Evolutionary conservation across 1,140 invertebrate species (phyloP).

Genomic region (Rhyacophila brunnea): DNA sequence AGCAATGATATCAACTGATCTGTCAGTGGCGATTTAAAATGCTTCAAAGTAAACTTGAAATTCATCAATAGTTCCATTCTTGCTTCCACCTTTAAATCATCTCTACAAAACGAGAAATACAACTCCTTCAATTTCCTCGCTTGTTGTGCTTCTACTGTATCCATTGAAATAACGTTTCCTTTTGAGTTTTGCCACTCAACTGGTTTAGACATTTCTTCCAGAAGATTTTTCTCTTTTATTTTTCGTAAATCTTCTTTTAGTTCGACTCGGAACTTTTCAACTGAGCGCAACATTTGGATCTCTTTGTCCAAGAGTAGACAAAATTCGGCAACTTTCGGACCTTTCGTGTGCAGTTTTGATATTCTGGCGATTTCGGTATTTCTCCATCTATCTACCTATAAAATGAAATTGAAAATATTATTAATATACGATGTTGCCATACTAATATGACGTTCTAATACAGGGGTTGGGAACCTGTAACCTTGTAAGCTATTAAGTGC

Average conservation of each 20-base stretch:
- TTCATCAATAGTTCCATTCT: conserved; percentile 58
- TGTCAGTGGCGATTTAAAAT: conserved; percentile 55
- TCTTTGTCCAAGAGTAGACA: conserved; percentile 62
- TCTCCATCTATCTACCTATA: conserved; percentile 63
- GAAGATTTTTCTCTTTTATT: conserved; percentile 57
- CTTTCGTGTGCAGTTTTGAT: conserved; percentile 56
- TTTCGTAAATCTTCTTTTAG: conserved; percentile 55
- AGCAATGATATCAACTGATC: conserved; percentile 58
- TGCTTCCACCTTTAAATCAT: conserved; percentile 50
- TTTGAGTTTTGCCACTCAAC: conserved; percentile 61
- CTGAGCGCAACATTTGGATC: conserved; percentile 60
- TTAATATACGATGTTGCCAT: too few relatives aligned
- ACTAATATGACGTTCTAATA: too few relatives aligned
- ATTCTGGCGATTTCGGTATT: conserved; percentile 58
- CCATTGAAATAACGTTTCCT: conserved; percentile 59
- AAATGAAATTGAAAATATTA: conserved; percentile 19
- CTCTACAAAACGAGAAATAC: conserved; percentile 56
- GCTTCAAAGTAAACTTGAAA: conserved; percentile 55
- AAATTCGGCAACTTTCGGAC: conserved; percentile 61
- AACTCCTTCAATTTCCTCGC: conserved; percentile 60
- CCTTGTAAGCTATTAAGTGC: too few relatives aligned
- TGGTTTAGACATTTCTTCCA: conserved; percentile 62
- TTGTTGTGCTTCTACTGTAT: conserved; percentile 65
- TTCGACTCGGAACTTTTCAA: conserved; percentile 59
- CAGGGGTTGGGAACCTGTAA: too few relatives aligned